phyloP scores from a whole-genome alignment of 2,888 invertebrate species.

The Spilosoma lubricipeda region DNA sequence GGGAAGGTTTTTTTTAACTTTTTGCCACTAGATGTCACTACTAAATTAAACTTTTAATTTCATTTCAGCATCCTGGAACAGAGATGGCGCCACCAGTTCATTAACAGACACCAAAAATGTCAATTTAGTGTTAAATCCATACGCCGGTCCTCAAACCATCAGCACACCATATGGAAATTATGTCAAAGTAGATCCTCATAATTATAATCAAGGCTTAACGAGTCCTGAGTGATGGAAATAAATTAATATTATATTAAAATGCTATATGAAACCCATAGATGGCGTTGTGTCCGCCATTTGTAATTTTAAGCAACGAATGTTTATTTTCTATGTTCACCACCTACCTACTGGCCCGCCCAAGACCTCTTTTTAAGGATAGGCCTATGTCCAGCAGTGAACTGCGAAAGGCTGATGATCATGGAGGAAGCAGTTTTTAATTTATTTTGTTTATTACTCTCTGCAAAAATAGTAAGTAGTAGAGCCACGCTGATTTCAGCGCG shows the following conservation, averaged over 20 bases:
- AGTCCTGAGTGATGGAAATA: neutral
- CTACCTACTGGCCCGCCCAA: too few relatives aligned
- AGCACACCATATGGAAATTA: constrained; percentile 78
- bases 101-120: constrained; percentile 52
- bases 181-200: constrained; percentile 56
- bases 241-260: neutral
- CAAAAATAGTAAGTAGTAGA: too few relatives aligned
- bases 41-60: constrained; percentile 37
- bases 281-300: neutral
- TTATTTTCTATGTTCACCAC: too few relatives aligned
- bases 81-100: constrained; percentile 59
- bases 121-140: constrained; percentile 62
- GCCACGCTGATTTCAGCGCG: too few relatives aligned
- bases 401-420: too few relatives aligned
- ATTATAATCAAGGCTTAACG: neutral
- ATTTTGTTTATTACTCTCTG: too few relatives aligned
- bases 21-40: constrained; percentile 54
- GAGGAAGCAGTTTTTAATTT: too few relatives aligned
- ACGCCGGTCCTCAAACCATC: constrained; percentile 72
- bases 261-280: neutral
- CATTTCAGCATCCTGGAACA: constrained; percentile 72
- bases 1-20: too few relatives aligned
- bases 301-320: neutral
- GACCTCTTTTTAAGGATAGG: too few relatives aligned
- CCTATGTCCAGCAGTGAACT: too few relatives aligned